phyloP scores from a whole-genome alignment of 1,140 invertebrate species.

The Trinorchestia longiramus region DNA sequence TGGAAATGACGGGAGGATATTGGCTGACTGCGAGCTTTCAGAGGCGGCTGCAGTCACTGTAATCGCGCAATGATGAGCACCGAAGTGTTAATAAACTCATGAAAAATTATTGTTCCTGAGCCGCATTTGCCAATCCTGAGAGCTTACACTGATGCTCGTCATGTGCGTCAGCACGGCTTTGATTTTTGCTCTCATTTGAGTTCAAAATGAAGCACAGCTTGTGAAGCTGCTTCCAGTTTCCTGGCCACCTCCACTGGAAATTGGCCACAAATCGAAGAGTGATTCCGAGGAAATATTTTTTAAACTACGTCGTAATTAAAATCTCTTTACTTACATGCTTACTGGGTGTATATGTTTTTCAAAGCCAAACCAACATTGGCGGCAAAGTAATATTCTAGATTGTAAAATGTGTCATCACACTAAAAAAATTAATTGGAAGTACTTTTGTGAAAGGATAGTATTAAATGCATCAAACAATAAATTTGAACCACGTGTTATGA shows the following conservation, averaged over 20 bases:
- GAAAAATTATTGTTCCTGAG: background rate
- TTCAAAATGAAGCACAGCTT: background rate
- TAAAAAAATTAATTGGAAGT: too few species aligned
- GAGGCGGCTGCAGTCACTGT: background rate
- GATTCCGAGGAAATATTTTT: background rate
- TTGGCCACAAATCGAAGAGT: background rate
- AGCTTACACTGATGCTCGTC: background rate
- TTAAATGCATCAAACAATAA: too few species aligned
- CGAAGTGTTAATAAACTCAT: background rate
- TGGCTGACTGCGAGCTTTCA: background rate
- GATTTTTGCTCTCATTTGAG: background rate
- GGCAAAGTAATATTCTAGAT: too few species aligned
- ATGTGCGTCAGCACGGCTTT: background rate
- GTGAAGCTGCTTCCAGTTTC: background rate
- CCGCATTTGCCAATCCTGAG: background rate
- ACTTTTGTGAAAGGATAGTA: too few species aligned
- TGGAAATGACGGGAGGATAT: constrained; percentile 20
- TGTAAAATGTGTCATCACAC: too few species aligned
- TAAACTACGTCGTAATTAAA: background rate
- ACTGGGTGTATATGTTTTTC: too few species aligned
- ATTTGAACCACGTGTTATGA: too few species aligned
- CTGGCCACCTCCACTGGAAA: background rate
- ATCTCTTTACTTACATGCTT: background rate
- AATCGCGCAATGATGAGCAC: constrained; percentile 38
- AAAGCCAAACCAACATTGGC: too few species aligned